These are phyloP conservation scores for Callyntrura sp. DNA, from an alignment of 2,888 invertebrate genomes.

Conservation along the genomic window DNA sequence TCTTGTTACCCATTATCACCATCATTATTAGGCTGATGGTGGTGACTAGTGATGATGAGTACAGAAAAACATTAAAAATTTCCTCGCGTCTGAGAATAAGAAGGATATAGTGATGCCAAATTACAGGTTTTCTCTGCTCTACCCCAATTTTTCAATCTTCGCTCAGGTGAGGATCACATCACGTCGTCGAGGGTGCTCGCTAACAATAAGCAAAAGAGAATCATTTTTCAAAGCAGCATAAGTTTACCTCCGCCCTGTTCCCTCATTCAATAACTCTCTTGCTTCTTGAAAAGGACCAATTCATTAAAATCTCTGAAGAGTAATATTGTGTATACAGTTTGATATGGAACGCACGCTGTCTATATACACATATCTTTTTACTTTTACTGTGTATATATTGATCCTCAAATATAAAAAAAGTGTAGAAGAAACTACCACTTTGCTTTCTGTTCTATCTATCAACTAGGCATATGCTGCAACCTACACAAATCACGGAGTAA, in stretches of 20 bases:
- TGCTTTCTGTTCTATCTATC: not conserved
- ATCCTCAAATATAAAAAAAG: slow-evolving; percentile 5
- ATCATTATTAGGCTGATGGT: slow-evolving; percentile 55
- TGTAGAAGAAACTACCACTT: not conserved
- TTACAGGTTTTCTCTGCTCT: slow-evolving; percentile 75
- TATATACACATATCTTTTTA: slow-evolving; percentile 29
- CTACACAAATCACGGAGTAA: not conserved
- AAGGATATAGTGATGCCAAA: slow-evolving; percentile 53
- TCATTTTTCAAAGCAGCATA: slow-evolving; percentile 72
- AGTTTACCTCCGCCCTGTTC: slow-evolving; percentile 70
- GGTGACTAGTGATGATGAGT: slow-evolving; percentile 19
- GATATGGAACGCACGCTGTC: slow-evolving; percentile 52
- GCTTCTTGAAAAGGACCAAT: slow-evolving; percentile 65
- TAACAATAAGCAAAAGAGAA: slow-evolving; percentile 40
- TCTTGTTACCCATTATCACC: slow-evolving; percentile 48
- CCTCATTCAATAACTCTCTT: slow-evolving; percentile 62
- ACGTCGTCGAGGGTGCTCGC: slow-evolving; percentile 64
- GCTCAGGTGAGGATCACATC: slow-evolving; percentile 74
- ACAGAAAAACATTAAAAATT: slow-evolving; percentile 11
- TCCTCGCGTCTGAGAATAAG: not conserved
- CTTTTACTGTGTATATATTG: slow-evolving; percentile 42
- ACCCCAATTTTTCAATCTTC: slow-evolving; percentile 77
- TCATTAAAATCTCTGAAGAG: slow-evolving; percentile 71
- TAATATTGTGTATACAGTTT: slow-evolving; percentile 33
- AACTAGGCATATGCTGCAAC: not conserved